Base-by-base conservation (phyloP, 2,888 invertebrate species). In the Phasia obesa region DNA sequence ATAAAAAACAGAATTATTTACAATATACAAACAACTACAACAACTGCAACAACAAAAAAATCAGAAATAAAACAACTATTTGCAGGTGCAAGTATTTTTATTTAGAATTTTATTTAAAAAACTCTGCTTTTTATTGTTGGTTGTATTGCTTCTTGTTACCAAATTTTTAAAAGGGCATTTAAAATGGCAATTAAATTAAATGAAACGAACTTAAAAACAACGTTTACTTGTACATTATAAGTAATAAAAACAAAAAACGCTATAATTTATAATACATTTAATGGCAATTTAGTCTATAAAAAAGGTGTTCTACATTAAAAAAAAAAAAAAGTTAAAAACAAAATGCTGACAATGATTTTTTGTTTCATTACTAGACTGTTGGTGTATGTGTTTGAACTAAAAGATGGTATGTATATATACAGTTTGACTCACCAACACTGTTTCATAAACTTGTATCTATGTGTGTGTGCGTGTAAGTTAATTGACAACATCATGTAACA, bases 131-230 rank as follows among this genome's bases (percentile, higher is more conserved):
- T 75, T 55, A 38, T 42, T 44, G 59, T 51, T 44, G n/a, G n/a
- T 15, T 27, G 17, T 19, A 17, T 1, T 44, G 27, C 53, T 75
- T 67, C 71, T 73, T 77, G 69, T 82, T 82, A 73, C 62, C 74
- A 60, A 82, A 82, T 42, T 60, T 76, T 81, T 81, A 62, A 83
- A 83, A 83, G 83, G 83, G 83, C 83, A 83, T 79, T 83, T 83
- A 69, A 83, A 83, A 79, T 83, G 83, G 83, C 83, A 83, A 79
- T 83, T 70, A 79, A 82, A 78, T 82, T 79, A 83, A 79, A 79
- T 82, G 55, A 73, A 75, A 75, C 21, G 31, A 17, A 17, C 44
- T 51, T 1, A 42, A 49, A 53, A 76, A 42, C 65, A 25, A 74
- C 38, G 38, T 5, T 17, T n/a, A 49, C 7, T n/a, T n/a, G 31